Evolutionary conservation across 2,113 vertebrate genomes (phyloP).

Genomic region (Raja brachyura): DNA sequence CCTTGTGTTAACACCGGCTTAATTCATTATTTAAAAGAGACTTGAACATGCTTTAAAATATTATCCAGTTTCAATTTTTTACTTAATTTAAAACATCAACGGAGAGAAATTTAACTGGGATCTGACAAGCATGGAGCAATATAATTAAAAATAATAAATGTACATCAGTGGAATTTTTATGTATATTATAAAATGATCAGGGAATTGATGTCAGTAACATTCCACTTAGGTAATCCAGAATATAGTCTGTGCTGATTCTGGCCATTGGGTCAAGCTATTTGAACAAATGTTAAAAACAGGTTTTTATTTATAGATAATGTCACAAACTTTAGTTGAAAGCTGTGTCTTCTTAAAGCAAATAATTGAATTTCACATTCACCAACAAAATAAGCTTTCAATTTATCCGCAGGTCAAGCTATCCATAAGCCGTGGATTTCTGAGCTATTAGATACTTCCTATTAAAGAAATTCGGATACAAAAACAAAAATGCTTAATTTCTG

Average conservation of each 20-base stretch:
- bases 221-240: background rate
- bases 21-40: background rate
- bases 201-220: background rate
- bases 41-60: background rate
- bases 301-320: background rate
- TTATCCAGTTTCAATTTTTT: background rate
- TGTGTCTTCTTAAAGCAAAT: background rate
- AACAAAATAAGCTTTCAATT: background rate
- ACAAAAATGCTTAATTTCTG: background rate
- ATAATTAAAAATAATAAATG: background rate
- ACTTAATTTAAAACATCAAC: background rate
- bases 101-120: background rate
- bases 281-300: background rate
- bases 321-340: background rate
- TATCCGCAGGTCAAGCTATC: background rate
- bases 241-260: background rate
- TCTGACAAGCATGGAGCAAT: background rate
- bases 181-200: slow-evolving; percentile 8
- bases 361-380: background rate
- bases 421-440: background rate
- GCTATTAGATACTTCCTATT: background rate
- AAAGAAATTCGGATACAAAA: background rate
- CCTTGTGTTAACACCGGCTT: no score
- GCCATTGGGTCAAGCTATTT: background rate
- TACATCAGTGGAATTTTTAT: background rate